These are phyloP conservation scores for Alligator mississippiensis DNA, from an alignment of 2,113 vertebrate species.

Conservation along the genomic window DNA sequence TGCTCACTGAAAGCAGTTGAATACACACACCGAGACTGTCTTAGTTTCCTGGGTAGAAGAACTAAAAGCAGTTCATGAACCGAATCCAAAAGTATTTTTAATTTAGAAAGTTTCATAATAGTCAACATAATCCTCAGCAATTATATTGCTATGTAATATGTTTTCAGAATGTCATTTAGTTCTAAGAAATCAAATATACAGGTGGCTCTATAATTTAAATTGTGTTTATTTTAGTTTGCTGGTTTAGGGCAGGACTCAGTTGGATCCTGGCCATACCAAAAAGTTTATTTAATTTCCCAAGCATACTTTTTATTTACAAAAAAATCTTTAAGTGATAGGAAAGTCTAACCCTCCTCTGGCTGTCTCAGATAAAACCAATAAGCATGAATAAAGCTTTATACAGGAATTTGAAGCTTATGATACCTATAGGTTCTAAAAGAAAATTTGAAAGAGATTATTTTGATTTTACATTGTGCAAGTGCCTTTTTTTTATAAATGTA, in stretches of 20 bases:
- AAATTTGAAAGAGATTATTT: not conserved
- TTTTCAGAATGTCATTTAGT: not conserved
- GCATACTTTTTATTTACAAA: not conserved
- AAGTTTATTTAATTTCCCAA: not conserved
- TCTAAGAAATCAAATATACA: not conserved
- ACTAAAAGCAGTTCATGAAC: accelerated
- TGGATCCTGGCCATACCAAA: not conserved
- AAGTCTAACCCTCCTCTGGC: not conserved
- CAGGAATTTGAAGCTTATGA: not conserved
- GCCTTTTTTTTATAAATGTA: not conserved
- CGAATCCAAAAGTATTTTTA: not conserved
- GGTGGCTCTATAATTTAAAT: not conserved
- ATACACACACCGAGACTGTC: accelerated
- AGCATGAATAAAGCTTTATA: not conserved
- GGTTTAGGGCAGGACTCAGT: not conserved
- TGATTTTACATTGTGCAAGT: not conserved
- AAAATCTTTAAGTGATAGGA: accelerated
- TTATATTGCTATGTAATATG: accelerated
- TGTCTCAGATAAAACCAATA: not conserved
- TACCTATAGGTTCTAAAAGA: not conserved
- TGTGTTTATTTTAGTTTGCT: not conserved
- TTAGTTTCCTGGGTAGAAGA: not conserved
- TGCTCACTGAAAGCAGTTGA: not conserved
- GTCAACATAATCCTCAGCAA: accelerated
- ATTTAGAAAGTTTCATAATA: not conserved